Evolutionary conservation across 2,888 invertebrate genomes (phyloP).

Genomic region (Acronicta alni): DNA sequence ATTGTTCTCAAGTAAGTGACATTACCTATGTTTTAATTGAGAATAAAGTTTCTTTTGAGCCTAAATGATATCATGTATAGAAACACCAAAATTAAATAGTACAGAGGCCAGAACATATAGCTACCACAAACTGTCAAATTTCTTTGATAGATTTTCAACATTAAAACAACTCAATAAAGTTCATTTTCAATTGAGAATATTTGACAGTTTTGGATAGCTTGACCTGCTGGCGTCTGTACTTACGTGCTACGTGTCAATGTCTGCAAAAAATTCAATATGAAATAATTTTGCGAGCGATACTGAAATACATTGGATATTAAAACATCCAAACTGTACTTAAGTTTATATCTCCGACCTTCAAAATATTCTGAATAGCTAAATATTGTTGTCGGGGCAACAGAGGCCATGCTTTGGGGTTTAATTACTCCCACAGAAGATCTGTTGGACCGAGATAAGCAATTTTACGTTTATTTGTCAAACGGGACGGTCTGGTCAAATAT

Average conservation of each 20-base stretch:
- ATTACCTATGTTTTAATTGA: too few species aligned
- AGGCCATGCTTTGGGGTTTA: conserved; percentile 43
- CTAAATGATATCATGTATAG: too few species aligned
- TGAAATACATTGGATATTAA: neutral
- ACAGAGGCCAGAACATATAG: too few species aligned
- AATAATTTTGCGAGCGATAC: neutral
- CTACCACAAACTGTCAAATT: too few species aligned
- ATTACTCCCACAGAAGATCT: conserved; percentile 51
- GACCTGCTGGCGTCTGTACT: too few species aligned
- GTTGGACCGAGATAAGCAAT: conserved; percentile 50
- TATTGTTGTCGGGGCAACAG: conserved; percentile 14
- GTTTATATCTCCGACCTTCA: conserved; percentile 8
- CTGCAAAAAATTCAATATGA: neutral
- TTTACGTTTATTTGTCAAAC: conserved; percentile 56
- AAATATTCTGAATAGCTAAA: conserved; percentile 21
- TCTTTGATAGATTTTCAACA: too few species aligned
- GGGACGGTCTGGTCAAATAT: conserved; percentile 39
- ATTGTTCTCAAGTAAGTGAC: too few species aligned
- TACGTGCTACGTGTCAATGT: neutral
- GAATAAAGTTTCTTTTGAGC: too few species aligned
- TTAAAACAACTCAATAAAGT: too few species aligned
- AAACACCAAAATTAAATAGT: too few species aligned
- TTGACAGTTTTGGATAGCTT: too few species aligned
- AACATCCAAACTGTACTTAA: conserved; percentile 5
- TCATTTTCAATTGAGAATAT: too few species aligned